Evolutionary conservation across 1,140 invertebrate species (phyloP).

Genomic region (Hyles euphorbiae): DNA sequence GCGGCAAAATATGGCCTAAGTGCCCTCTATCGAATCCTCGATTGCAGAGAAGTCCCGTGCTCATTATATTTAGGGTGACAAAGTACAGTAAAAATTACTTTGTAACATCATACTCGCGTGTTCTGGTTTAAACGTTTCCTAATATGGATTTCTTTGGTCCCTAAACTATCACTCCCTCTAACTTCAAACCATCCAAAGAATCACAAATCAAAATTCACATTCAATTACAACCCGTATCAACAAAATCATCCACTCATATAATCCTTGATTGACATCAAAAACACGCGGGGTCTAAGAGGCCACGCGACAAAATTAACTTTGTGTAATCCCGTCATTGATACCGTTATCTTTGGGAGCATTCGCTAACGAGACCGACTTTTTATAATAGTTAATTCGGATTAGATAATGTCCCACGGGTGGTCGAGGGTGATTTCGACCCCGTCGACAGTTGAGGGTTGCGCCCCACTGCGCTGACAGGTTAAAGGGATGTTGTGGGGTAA

Average conservation of each 20-base stretch:
- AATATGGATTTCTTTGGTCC: too few species aligned
- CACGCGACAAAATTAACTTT: slow-evolving; percentile 69
- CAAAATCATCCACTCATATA: slow-evolving; percentile 26
- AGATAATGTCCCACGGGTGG: slow-evolving; percentile 62
- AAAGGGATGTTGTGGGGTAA: slow-evolving; percentile 13
- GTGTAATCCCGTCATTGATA: slow-evolving; percentile 51
- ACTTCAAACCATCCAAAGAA: not conserved
- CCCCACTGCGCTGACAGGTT: slow-evolving; percentile 40
- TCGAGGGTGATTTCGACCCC: slow-evolving; percentile 20
- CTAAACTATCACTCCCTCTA: too few species aligned
- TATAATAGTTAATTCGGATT: slow-evolving; percentile 53
- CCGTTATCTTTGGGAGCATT: slow-evolving; percentile 53
- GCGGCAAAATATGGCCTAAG: too few species aligned
- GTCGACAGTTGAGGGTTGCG: slow-evolving; percentile 19
- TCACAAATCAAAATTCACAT: slow-evolving; percentile 3
- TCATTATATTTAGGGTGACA: too few species aligned
- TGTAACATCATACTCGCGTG: too few species aligned
- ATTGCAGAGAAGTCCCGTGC: too few species aligned
- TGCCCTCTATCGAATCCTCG: too few species aligned
- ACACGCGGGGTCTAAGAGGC: slow-evolving; percentile 30
- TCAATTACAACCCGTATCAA: slow-evolving; percentile 7
- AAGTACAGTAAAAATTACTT: too few species aligned
- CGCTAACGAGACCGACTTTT: slow-evolving; percentile 33
- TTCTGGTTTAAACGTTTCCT: too few species aligned
- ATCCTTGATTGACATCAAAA: slow-evolving; percentile 33